These are phyloP conservation scores for Emydocephalus ijimae DNA, from an alignment of 2,113 vertebrate species.

Conservation along the genomic window DNA sequence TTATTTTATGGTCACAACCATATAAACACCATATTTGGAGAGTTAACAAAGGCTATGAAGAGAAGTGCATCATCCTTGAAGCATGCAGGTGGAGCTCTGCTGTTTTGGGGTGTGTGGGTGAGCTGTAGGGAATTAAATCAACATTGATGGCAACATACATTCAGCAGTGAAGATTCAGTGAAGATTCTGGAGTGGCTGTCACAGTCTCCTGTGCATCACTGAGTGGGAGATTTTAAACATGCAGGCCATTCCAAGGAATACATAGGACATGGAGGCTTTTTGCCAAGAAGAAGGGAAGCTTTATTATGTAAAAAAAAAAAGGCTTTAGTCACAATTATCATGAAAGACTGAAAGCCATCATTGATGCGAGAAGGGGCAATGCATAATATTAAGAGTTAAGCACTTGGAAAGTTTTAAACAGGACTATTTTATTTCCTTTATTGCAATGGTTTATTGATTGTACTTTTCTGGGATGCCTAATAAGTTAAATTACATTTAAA, in stretches of 20 bases:
- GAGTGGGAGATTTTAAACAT: neutral
- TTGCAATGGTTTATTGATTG: neutral
- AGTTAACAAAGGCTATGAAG: neutral
- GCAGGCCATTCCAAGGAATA: neutral
- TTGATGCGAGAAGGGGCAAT: neutral
- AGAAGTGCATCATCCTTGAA: neutral
- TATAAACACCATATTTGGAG: neutral
- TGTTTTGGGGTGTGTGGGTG: neutral
- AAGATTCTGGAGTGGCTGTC: neutral
- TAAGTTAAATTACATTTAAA: neutral
- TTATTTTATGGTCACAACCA: neutral
- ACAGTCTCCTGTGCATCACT: neutral
- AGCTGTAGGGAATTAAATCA: neutral
- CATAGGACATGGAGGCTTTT: neutral
- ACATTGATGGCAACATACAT: neutral
- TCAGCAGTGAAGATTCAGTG: neutral
- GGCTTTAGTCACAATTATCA: neutral
- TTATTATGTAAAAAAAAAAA: neutral
- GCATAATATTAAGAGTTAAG: neutral
- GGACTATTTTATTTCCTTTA: neutral
- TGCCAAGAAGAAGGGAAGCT: neutral
- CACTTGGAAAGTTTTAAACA: neutral
- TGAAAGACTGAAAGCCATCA: neutral
- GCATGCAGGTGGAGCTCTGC: neutral
- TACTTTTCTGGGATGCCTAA: neutral